Evolutionary conservation across 2,888 invertebrate genomes (phyloP).

Genomic region (Amphiduros pacificus): DNA sequence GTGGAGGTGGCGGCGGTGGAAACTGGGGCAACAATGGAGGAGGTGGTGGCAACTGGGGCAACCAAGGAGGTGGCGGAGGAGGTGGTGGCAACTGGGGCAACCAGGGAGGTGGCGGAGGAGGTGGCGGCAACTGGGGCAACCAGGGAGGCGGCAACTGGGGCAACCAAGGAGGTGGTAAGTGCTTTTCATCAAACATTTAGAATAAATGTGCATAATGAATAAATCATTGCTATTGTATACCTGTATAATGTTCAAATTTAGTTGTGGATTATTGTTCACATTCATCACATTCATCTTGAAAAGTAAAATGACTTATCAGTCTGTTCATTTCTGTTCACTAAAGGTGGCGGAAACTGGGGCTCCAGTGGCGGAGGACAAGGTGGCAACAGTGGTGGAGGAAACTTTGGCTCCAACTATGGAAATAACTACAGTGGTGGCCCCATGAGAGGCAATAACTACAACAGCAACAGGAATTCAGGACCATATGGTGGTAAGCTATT

Average conservation of each 20-base stretch:
- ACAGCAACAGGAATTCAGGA: neutral
- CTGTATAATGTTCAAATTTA: too few species aligned
- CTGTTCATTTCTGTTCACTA: too few species aligned
- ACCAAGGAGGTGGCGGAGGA: neutral
- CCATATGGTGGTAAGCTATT: neutral
- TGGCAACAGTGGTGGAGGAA: neutral
- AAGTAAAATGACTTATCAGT: too few species aligned
- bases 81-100: neutral
- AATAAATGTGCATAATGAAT: too few species aligned
- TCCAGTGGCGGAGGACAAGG: constrained; percentile 1
- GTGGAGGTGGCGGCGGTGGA: neutral
- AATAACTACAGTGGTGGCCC: neutral
- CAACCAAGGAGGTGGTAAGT: neutral
- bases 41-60: neutral
- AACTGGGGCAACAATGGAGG: neutral
- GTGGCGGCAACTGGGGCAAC: neutral
- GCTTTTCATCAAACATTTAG: too few species aligned
- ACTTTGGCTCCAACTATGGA: constrained; percentile 5
- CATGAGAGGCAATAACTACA: neutral
- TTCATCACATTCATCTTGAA: too few species aligned
- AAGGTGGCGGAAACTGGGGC: neutral
- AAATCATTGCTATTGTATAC: too few species aligned
- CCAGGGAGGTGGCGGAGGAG: neutral
- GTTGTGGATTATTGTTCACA: too few species aligned
- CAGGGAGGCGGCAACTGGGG: neutral